Base-by-base conservation (phyloP, 2,888 invertebrate genomes). In the Zelleria hepariella region DNA sequence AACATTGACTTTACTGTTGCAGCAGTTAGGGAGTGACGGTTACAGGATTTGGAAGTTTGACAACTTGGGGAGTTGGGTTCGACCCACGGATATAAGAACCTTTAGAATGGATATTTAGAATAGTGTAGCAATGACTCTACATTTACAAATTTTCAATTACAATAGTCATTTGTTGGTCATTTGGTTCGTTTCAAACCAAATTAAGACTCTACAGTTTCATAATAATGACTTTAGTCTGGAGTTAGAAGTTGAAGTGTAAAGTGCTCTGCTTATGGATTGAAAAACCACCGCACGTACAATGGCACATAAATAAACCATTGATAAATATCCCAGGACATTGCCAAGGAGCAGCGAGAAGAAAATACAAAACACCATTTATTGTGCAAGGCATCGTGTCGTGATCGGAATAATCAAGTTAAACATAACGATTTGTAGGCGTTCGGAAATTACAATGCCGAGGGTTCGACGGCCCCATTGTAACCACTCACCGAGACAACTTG, bases 371-470 rank as follows among this genome's bases (percentile, higher is more conserved):
- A 70, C 73, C 73, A 72, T 78, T 77, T n/a, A n/a, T n/a, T 80
- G 74, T 74, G 71, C 76, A 73, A 75, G 76, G 71, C 63, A 65
- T 66, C 63, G 66, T 18, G 61, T 66, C 80, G 86, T 86, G 87
- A 77, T 74, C 65, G 65, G 86, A 80, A 86, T 87, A 80, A 73
- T 72, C 68, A 77, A 78, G 67, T 66, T 62, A 64, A 68, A 21
- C 52, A 69, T 24, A 71, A 73, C 75, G 74, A 80, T 71, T 73
- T 73, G 71, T 75, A 75, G 75, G 81, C 78, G 80, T 83, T 82
- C 78, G 77, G 80, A 82, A 84, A 85, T 85, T 83, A 81, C 78
- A 82, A 85, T 86, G 80, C 60, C 62, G 68, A 68, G 72, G 82
- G 87, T 86, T 88, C 87, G 82, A 75, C 78, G 83, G 77, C 86